Base-by-base conservation (phyloP, 1,140 invertebrate species). In the Thaumetopoea pityocampa region DNA sequence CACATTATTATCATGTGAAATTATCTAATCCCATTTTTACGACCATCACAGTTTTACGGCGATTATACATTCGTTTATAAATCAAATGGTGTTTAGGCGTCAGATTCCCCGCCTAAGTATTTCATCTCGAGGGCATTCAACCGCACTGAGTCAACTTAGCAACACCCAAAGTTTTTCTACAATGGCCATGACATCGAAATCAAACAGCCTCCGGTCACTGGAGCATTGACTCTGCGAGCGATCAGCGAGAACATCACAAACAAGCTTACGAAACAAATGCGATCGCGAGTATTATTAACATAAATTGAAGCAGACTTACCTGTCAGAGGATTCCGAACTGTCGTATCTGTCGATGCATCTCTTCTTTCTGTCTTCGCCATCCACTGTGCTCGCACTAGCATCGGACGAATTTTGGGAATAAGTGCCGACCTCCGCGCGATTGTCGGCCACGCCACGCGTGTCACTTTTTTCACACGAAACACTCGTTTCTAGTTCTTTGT, bases 241-340 rank as follows among this genome's bases (percentile, higher is more conserved):
- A n/a, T n/a, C n/a, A n/a, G n/a, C 51, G 36, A 57, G 42, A 65
- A 26, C 32, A 42, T 36, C 26, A 22, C 37, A 42, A 47, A 52
- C 50, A 52, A 46, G 43, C 50, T 56, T 64, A 57, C 66, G 65
- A 66, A 71, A 67, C 58, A 67, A 23, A 57, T 47, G 43, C 45
- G 17, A 14, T 15, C 55, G 23, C 33, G 37, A 28, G 46, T 55
- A 48, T 55, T 65, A 32, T 38, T 62, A 52, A 64, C 54, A 54
- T 37, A 59, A 55, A 50, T 27, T 8, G 24, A 42, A 17, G 46
- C 32, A 12, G 8, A 70, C 87, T 88, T 80, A 94, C 93, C 93
- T 95, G 91, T 95, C 93, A 85, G 93, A 94, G 74, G 93, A 94
- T 86, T 94, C 93, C 61, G 93, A 94, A 79, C 93, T 94, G 88